phyloP scores from a whole-genome alignment of 2,888 invertebrate genomes.

The Cartodere bifasciata region DNA sequence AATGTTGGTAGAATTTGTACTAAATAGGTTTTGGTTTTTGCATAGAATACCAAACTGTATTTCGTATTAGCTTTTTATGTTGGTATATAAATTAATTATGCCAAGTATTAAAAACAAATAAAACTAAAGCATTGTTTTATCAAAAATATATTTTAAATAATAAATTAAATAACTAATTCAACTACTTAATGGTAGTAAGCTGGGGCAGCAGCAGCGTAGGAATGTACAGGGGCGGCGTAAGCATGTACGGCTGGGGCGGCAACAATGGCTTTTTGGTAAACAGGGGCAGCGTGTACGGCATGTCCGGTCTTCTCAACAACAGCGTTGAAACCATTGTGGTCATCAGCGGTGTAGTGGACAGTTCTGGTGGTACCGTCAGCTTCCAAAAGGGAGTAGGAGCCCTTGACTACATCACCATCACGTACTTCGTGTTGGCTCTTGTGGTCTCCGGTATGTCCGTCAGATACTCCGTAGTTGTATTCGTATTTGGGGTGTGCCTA shows the following conservation, averaged over 20 bases:
- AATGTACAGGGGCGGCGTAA: conserved; percentile 2
- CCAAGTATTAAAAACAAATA: too few species aligned
- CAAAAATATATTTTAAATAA: too few species aligned
- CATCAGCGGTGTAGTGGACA: conserved; percentile 41
- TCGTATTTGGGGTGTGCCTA: conserved; percentile 39
- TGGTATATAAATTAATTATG: too few species aligned
- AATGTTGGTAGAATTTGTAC: too few species aligned
- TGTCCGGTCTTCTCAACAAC: conserved; percentile 33
- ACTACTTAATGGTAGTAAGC: conserved; percentile 1
- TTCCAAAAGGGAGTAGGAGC: conserved; percentile 39
- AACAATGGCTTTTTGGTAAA: background rate
- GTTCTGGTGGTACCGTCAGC: conserved; percentile 39
- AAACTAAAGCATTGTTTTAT: too few species aligned
- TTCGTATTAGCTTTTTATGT: too few species aligned
- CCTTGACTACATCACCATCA: too few species aligned
- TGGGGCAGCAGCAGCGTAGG: too few species aligned
- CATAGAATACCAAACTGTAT: too few species aligned
- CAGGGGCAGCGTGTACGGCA: conserved; percentile 34
- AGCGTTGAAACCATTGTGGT: too few species aligned
- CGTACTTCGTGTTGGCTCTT: conserved; percentile 38
- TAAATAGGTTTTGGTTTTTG: too few species aligned
- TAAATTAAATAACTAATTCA: too few species aligned
- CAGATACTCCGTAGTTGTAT: conserved; percentile 41
- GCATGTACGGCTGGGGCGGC: conserved; percentile 4
- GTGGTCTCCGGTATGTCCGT: conserved; percentile 39